Evolutionary conservation across 1,140 invertebrate species (phyloP).

Genomic region (Eulimnadia texana): DNA sequence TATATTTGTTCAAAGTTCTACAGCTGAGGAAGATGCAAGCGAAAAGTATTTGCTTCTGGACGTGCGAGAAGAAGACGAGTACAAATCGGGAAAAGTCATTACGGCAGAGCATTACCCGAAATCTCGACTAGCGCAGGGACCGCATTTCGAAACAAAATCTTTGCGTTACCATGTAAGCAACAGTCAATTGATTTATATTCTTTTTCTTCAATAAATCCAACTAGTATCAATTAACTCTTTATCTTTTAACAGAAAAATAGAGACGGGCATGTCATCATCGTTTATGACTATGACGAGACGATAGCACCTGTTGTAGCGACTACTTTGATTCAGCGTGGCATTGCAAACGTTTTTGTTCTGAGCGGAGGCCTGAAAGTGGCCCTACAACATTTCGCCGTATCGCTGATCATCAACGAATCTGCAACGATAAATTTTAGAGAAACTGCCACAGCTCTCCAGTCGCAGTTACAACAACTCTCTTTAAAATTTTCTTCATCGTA

Average conservation of each 20-base stretch:
- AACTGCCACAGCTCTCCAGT: no score
- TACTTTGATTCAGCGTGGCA: constrained; percentile 35
- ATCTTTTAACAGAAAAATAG: constrained; percentile 30
- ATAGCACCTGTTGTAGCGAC: constrained; percentile 29
- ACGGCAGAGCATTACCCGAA: constrained; percentile 32
- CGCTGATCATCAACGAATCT: background rate
- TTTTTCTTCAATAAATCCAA: background rate
- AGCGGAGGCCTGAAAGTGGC: constrained; percentile 31
- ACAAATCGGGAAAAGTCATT: constrained; percentile 31
- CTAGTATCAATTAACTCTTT: background rate
- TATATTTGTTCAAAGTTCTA: no score
- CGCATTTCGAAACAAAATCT: constrained; percentile 33
- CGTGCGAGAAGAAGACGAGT: constrained; percentile 32
- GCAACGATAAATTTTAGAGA: no score
- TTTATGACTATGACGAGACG: constrained; percentile 37
- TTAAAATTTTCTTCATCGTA: no score
- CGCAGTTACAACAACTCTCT: background rate
- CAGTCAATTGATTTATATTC: no score
- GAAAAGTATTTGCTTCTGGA: constrained; percentile 34
- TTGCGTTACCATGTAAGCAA: constrained; percentile 30
- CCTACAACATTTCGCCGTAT: constrained; percentile 18
- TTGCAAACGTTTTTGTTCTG: constrained; percentile 38
- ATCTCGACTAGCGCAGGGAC: constrained; percentile 29
- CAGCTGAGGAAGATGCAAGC: constrained; percentile 1
- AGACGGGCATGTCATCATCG: constrained; percentile 32